Evolutionary conservation across 2,113 vertebrate genomes (phyloP).

Genomic region (Mixornis gularis): DNA sequence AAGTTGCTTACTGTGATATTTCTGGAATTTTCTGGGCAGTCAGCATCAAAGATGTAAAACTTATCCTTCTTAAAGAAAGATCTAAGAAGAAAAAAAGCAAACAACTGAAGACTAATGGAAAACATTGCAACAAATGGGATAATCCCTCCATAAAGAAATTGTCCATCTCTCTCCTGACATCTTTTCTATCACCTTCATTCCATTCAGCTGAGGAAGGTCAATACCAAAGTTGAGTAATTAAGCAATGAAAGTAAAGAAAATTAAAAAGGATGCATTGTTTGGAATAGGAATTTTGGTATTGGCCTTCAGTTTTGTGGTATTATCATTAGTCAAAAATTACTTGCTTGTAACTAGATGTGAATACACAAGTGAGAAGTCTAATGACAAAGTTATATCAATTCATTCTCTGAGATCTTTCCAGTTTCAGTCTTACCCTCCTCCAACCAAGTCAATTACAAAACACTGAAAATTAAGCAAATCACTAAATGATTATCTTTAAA

Average conservation of each 20-base stretch:
- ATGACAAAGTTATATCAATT: neutral
- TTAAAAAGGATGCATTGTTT: accelerated
- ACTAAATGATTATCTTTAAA: neutral
- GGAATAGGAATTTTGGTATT: neutral
- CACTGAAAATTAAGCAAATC: neutral
- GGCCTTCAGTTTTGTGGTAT: neutral
- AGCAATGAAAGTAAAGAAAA: neutral
- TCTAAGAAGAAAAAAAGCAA: neutral
- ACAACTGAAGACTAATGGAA: neutral
- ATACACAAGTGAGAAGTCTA: neutral
- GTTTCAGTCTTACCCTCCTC: neutral
- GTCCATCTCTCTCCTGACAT: neutral
- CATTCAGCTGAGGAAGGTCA: neutral
- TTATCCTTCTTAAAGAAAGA: neutral
- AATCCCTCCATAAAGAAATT: neutral
- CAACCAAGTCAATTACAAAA: neutral
- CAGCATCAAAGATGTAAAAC: neutral
- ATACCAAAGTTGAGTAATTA: neutral
- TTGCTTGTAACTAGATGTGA: accelerated
- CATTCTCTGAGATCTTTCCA: neutral
- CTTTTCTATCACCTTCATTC: neutral
- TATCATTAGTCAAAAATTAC: neutral
- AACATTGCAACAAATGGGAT: neutral
- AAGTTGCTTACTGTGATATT: neutral
- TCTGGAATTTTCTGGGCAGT: neutral